Conservation (phyloP, 2,113 vertebrate genomes). For the Syngnathoides biaculeatus region DNA sequence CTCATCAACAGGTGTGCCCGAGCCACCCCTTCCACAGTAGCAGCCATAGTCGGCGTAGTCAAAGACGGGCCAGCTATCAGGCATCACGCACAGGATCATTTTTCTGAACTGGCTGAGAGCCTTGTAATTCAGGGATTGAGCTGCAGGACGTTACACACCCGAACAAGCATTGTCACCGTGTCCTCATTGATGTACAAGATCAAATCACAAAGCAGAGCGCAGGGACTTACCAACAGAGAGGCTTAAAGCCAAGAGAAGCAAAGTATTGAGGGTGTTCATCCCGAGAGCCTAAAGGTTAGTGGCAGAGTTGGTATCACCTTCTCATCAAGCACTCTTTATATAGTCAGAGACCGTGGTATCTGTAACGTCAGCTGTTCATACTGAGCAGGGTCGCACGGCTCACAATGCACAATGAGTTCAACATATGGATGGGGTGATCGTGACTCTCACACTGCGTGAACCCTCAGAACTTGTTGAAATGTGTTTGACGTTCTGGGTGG, state of each 20-base stretch:
- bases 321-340: slow-evolving; percentile 28
- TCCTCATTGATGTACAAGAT: not conserved
- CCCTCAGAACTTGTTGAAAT: not conserved
- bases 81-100: slow-evolving; percentile 79
- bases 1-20: slow-evolving; percentile 78
- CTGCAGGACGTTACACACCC: slow-evolving; percentile 25
- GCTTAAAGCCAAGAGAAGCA: slow-evolving; percentile 44
- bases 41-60: slow-evolving; percentile 81
- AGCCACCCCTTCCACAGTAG: slow-evolving; percentile 83
- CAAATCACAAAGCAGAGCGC: not conserved
- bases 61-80: slow-evolving; percentile 65
- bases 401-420: slow-evolving; percentile 2
- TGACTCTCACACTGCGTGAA: slow-evolving; percentile 21
- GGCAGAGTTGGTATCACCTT: not conserved
- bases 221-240: slow-evolving; percentile 58
- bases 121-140: slow-evolving; percentile 26
- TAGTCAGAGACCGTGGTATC: slow-evolving; percentile 9
- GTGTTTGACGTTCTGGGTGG: not conserved
- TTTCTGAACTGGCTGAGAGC: slow-evolving; percentile 71
- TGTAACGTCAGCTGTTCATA: slow-evolving; percentile 35
- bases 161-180: not conserved
- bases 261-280: slow-evolving; percentile 48
- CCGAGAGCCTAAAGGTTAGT: not conserved
- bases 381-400: slow-evolving; percentile 11
- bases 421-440: slow-evolving; percentile 10